Base-by-base conservation (phyloP, 2,888 invertebrate species). In the Xylophagus ater region DNA sequence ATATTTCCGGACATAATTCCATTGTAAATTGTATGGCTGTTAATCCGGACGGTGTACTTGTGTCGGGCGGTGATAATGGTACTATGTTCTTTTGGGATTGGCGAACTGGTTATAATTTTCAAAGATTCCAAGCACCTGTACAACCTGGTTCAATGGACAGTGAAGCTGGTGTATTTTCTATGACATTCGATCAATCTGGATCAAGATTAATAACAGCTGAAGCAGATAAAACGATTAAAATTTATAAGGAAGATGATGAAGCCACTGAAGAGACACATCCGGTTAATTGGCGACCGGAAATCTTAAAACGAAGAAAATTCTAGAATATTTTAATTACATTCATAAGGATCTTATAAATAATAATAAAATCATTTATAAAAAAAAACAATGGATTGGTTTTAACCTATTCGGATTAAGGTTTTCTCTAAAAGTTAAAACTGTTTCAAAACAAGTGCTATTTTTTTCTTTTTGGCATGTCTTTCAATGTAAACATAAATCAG, bases 81-180 rank as follows among this genome's bases (percentile, higher is more conserved):
- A 90, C 94, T 1, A 74, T 99, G 73, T 81, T 87, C 62, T 84
- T 89, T 55, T 98, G 97, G 97, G 98, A 98, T 62, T 98, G 97
- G 97, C 74, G 89, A 54, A 96, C 96, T 0, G 98, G 97, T 1
- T 97, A 97, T 58, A 98, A 98, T 68, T 99, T 97, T 70, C 98
- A 99, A 66, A 71, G 88, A 42, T 67, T 86, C 44, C 85, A 86
- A 69, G 81, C 94, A 4, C 86, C 89, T 3, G 93, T 92, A 0
- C 98, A 99, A 60, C 96, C 97, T 0, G 98, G 98, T 10, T 97
- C 97, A 0, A 97, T 99, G 81, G 98, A 98, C 66, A 94, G 93
- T 12, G 98, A 99, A 65, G 89, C 94, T 13, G 98, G 98, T 28
- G 85, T 99, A 47, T 98, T 94, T 69, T 81, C 96, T 37, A 83